Conservation (phyloP, 2,888 invertebrate species). For the Nowickia ferox region DNA sequence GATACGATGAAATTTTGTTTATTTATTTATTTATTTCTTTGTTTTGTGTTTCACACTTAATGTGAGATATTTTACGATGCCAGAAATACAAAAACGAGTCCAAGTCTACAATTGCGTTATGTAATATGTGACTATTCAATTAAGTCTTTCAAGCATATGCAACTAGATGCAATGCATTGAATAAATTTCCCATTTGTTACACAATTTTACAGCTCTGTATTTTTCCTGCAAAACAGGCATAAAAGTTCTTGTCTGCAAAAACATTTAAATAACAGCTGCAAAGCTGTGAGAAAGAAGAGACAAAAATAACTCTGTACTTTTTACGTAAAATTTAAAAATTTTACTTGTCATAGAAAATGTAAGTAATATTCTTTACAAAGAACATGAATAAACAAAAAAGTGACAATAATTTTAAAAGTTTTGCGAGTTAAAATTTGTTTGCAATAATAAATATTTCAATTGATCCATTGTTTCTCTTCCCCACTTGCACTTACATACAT, state of each 20-base stretch:
- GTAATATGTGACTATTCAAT: neutral
- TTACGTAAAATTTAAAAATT: conserved; percentile 61
- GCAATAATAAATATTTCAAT: conserved; percentile 40
- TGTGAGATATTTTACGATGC: too few species aligned
- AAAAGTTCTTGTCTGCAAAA: conserved; percentile 42
- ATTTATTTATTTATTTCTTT: too few species aligned
- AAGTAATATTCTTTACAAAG: conserved; percentile 52
- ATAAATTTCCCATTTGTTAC: neutral
- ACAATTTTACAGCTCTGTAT: conserved; percentile 31
- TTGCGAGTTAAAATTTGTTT: conserved; percentile 45
- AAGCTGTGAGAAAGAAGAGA: conserved; percentile 30
- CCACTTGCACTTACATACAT: neutral
- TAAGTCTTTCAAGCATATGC: neutral
- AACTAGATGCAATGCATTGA: neutral
- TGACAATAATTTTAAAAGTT: neutral
- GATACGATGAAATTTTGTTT: too few species aligned
- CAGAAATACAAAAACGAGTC: too few species aligned
- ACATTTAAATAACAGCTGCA: conserved; percentile 59
- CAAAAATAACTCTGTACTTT: conserved; percentile 30
- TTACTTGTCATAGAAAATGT: conserved; percentile 62
- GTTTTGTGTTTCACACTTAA: too few species aligned
- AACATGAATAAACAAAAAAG: conserved; percentile 38
- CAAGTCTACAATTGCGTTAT: too few species aligned
- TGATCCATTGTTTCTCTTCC: neutral
- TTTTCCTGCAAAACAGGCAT: conserved; percentile 19